Evolutionary conservation across 2,113 vertebrate species (phyloP), one percentile per base, ranked within the genome.

Genomic region (Rostratula benghalensis): DNA sequence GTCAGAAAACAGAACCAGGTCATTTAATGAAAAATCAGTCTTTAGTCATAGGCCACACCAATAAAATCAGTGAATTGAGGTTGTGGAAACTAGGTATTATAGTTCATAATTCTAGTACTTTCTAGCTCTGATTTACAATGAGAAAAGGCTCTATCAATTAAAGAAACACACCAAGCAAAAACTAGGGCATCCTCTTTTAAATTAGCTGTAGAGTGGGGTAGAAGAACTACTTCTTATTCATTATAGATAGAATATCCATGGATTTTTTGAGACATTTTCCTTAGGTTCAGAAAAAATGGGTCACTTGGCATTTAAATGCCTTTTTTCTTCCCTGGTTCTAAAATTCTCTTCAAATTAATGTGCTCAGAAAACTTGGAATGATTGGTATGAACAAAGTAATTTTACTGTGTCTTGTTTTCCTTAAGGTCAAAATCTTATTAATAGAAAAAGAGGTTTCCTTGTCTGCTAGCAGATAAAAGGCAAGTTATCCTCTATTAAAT

Each of bases 351-450:
- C 90, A 95, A 97, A 96, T 90, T 93, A 90, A 93, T 84, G 80
- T 68, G 53, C 86, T 94, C 69, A 68, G 95, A 96, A 96, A 91
- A 96, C 88, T 95, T 90, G 77, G 96, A 96, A 93, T 93, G 94
- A 94, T 89, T 90, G 92, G 90, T 90, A 94, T 92, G 95, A 93
- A 65, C 73, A 65, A 91, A 96, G 90, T 94, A 93, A 90, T 96
- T 95, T 95, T 93, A 92, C 90, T 61, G 23, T 91, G 90, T 67
- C 88, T 96, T 97, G 93, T 97, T 96, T 97, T 96, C 93, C 96
- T 96, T 95, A 95, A 96, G 89, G 96, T 97, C 95, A 95, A 95
- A 95, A 92, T 92, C 94, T 96, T 96, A 94, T 92, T 96, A 92
- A 96, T 92, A 96, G 96, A 78, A 89, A 90, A 90, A 94, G 83